Conservation (phyloP, 1,140 invertebrate species). For the Palaemon carinicauda region DNA sequence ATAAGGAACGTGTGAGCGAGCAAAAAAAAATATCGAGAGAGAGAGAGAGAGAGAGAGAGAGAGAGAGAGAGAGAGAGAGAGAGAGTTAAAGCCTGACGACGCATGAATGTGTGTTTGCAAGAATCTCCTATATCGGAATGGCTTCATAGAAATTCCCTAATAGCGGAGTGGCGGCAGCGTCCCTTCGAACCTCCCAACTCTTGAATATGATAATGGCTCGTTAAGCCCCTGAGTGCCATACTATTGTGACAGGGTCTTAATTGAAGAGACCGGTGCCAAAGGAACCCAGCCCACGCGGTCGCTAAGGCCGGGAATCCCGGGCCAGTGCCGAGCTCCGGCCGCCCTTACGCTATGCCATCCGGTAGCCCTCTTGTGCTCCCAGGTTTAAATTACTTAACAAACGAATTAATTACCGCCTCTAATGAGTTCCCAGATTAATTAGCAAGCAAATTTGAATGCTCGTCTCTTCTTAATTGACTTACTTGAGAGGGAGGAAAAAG, state of each 20-base stretch:
- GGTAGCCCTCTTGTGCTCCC: neutral
- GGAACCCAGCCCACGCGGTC: neutral
- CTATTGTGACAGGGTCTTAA: conserved; percentile 52
- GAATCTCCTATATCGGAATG: too few species aligned
- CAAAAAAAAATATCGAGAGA: too few species aligned
- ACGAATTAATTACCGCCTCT: conserved; percentile 54
- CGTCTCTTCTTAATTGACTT: conserved; percentile 52
- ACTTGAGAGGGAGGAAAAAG: conserved; percentile 30
- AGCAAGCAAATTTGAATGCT: conserved; percentile 54
- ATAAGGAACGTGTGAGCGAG: too few species aligned
- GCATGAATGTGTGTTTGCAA: too few species aligned
- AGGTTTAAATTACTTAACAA: conserved; percentile 49
- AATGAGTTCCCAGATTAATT: conserved; percentile 55
- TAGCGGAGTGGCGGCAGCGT: too few species aligned
- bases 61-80: neutral
- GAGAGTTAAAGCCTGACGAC: neutral
- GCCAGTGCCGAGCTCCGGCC: neutral
- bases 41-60: too few species aligned
- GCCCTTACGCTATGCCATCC: neutral
- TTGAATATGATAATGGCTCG: conserved; percentile 53
- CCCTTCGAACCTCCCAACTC: conserved; percentile 15
- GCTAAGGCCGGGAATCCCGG: neutral
- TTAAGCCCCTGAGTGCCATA: conserved; percentile 46
- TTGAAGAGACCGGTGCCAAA: conserved; percentile 24
- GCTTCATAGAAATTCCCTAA: too few species aligned